A percentile compares a stretch with the other conserved stretches of the same genome.
Evolutionary conservation across 2,888 invertebrate species (phyloP).

Genomic region (Thymelicus lineola): DNA sequence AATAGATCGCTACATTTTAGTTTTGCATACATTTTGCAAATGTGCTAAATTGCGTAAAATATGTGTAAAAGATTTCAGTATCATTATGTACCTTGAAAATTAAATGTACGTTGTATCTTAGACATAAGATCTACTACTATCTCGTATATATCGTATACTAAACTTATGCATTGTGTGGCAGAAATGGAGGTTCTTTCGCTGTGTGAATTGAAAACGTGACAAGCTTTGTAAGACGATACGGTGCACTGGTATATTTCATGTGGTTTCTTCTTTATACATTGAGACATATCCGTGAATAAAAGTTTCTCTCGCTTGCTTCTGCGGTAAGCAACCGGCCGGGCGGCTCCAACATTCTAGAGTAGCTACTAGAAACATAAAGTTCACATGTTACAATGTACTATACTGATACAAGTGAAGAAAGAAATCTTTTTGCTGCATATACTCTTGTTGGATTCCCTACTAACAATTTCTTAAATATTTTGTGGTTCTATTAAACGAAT

Average conservation of each 20-base stretch:
- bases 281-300: conserved; percentile 7
- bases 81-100: too few relatives aligned
- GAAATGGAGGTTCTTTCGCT: conserved; percentile 4
- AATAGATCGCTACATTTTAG: too few relatives aligned
- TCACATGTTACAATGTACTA: neutral
- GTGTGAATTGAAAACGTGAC: conserved; percentile 22
- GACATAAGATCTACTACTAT: too few relatives aligned
- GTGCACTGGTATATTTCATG: conserved; percentile 1
- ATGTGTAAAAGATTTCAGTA: too few relatives aligned
- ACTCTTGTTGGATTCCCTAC: too few relatives aligned
- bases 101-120: too few relatives aligned
- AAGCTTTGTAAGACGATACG: conserved; percentile 7
- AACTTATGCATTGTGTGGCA: neutral
- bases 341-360: neutral
- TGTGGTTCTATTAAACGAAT: too few relatives aligned
- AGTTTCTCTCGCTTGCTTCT: conserved; percentile 7
- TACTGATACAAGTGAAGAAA: neutral
- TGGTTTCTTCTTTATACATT: conserved; percentile 6
- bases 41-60: too few relatives aligned
- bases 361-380: neutral
- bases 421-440: too few relatives aligned
- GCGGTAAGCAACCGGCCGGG: neutral
- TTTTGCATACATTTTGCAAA: too few relatives aligned
- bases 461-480: too few relatives aligned
- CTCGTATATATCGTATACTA: neutral